phyloP scores from a whole-genome alignment of 2,113 vertebrate genomes.

The Seriola quinqueradiata region DNA sequence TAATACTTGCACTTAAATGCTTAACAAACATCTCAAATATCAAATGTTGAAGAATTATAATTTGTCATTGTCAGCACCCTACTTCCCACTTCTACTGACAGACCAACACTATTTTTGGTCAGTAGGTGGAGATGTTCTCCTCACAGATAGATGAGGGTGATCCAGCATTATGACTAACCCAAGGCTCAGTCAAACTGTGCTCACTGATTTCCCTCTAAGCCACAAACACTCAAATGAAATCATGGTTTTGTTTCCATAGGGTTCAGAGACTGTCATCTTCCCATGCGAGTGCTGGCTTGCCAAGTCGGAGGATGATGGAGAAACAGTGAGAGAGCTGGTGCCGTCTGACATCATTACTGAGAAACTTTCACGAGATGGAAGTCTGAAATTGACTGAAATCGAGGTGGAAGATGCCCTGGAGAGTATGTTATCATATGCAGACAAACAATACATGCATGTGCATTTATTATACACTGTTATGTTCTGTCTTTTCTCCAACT shows the following conservation, averaged over 20 bases:
- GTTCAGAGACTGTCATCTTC: constrained; percentile 94
- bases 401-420: constrained; percentile 96
- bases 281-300: constrained; percentile 96
- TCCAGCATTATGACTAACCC: neutral
- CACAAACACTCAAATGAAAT: constrained; percentile 11
- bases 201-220: neutral
- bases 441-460: neutral
- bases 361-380: constrained; percentile 93
- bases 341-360: constrained; percentile 95
- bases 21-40: neutral
- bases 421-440: constrained; percentile 84
- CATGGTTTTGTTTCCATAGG: constrained; percentile 76
- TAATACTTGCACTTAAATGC: neutral
- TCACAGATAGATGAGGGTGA: neutral
- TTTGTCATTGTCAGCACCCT: neutral
- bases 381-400: constrained; percentile 90
- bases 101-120: constrained; percentile 34
- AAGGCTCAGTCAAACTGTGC: neutral
- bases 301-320: constrained; percentile 94
- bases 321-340: constrained; percentile 93
- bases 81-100: neutral
- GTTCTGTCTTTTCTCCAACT: neutral
- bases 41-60: neutral
- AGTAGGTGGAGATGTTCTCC: constrained; percentile 70
- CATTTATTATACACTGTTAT: neutral